phyloP scores from a whole-genome alignment of 2,113 vertebrate genomes.

The Spea bombifrons region DNA sequence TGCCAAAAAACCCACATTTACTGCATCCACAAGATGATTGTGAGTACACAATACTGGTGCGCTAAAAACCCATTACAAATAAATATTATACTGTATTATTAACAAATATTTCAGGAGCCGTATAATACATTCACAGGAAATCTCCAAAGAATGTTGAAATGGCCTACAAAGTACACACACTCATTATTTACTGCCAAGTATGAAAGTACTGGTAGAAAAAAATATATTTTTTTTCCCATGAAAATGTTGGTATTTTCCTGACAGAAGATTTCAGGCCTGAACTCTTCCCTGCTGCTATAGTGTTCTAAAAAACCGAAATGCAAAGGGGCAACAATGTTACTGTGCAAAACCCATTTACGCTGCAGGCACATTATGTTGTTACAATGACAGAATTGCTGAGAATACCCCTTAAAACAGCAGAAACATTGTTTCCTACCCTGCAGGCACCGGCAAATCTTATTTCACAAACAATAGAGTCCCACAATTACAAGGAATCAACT shows the following conservation, averaged over 20 bases:
- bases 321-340: constrained; percentile 23
- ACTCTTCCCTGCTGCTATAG: neutral
- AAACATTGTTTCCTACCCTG: constrained; percentile 17
- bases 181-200: no score
- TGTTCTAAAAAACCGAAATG: constrained; percentile 13
- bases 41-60: no score
- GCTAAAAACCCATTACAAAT: no score
- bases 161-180: no score
- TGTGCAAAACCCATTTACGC: constrained; percentile 29
- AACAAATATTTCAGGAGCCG: no score
- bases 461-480: constrained; percentile 12
- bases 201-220: no score
- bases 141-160: no score
- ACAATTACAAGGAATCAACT: constrained; percentile 24
- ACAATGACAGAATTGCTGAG: constrained; percentile 8
- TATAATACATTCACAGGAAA: no score
- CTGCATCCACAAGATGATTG: neutral
- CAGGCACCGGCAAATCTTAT: constrained; percentile 26
- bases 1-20: neutral
- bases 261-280: neutral
- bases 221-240: neutral
- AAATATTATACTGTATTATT: no score
- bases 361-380: constrained; percentile 22
- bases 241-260: constrained; percentile 8
- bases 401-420: constrained; percentile 24